Conservation (phyloP, 2,113 vertebrate genomes). For the Oreocharis arfaki region DNA sequence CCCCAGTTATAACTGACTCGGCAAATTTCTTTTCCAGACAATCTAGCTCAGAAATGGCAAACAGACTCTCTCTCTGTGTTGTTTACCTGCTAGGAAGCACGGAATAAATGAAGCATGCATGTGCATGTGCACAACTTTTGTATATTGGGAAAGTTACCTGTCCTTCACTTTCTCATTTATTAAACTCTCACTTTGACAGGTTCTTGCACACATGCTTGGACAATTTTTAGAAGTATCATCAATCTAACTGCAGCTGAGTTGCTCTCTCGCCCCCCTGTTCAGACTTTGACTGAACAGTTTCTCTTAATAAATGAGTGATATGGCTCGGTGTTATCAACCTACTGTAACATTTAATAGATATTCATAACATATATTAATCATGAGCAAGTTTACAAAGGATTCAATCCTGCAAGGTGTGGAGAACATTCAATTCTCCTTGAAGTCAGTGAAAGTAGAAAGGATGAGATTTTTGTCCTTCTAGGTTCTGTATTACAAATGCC, state of each 20-base stretch:
- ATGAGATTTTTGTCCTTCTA: neutral
- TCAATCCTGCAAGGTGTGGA: neutral
- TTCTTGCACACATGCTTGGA: slow-evolving; percentile 52
- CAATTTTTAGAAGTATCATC: slow-evolving; percentile 55
- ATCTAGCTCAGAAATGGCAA: slow-evolving; percentile 43
- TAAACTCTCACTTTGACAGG: slow-evolving; percentile 56
- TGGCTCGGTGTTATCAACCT: slow-evolving; percentile 57
- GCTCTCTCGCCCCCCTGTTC: slow-evolving; percentile 11
- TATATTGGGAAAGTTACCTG: slow-evolving; percentile 60
- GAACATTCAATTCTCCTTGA: neutral
- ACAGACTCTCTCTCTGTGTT: neutral
- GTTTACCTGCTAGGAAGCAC: slow-evolving; percentile 5
- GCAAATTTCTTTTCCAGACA: slow-evolving; percentile 31
- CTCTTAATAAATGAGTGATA: slow-evolving; percentile 64
- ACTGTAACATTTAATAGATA: slow-evolving; percentile 62
- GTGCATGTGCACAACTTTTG: slow-evolving; percentile 21
- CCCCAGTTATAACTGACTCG: neutral
- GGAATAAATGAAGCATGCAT: slow-evolving; percentile 50
- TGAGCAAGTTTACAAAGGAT: slow-evolving; percentile 30
- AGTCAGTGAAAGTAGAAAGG: neutral
- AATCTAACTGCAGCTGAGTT: slow-evolving; percentile 33
- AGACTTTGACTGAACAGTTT: slow-evolving; percentile 39
- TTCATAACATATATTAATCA: slow-evolving; percentile 63
- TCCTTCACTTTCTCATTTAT: slow-evolving; percentile 66
- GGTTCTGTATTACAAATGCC: neutral